Base-by-base conservation (phyloP, 1,140 invertebrate genomes). In the Macrosteles quadrilineatus region DNA sequence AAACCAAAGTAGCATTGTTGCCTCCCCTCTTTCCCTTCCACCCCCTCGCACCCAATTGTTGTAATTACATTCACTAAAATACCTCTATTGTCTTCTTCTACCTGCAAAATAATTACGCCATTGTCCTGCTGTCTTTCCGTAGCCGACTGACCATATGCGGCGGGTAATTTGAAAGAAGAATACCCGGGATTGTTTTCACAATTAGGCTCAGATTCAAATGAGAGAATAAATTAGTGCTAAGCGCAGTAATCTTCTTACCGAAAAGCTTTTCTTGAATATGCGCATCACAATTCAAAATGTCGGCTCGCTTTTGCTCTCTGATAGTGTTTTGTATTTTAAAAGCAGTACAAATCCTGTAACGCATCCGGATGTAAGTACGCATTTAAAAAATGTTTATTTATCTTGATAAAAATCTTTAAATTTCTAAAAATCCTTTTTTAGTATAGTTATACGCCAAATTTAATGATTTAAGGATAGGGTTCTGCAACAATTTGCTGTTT, bases 11-110 rank as follows among this genome's bases (percentile, higher is more conserved):
- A 27, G 4, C 55, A 59, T 30, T 30, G 27, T 59, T 59, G 55
- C n/a, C 27, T 21, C n/a, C 55, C 55, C 55, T 25, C 25, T 19
- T 30, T 25, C 55, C 55, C 55, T 36, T 14, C 23, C 6, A 6
- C 55, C 9, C 23, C 6, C 55, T 9, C 6, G 6, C 25, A 14
- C 12, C 4, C 23, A 1, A 21, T 59, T 59, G 23, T 21, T 19
- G n/a, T 50, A 50, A 50, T 59, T 59, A 59, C 55, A 59, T 59
- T 59, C 55, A 50, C 47, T 59, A 59, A 59, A 59, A 29, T 2
- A 6, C 55, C 47, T 11, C 47, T 19, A 17, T 53, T 53, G 47
- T 53, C 21, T 19, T 19, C 21, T 6, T 53, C 9, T 53, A 53
- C 21, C 47, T 19, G 36, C 21, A 19, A 19, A 53, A 19, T 21